Conservation (phyloP, 2,797 vertebrate species). For the Pitangus sulphuratus region DNA sequence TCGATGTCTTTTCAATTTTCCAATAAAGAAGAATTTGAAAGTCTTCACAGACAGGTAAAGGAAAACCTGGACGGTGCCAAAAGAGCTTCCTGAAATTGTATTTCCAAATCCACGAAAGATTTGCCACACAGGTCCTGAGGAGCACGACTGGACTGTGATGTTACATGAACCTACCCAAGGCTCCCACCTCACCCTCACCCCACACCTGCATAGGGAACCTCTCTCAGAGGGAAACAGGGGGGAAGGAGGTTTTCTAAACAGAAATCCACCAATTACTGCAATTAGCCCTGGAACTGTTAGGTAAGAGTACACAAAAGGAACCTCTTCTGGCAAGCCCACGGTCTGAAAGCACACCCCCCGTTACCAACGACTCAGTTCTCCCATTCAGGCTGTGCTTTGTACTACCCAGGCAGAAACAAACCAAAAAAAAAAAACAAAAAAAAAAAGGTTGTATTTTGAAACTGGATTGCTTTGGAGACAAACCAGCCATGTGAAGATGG, state of each 20-base stretch:
- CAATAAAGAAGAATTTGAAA: neutral
- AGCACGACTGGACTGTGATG: neutral
- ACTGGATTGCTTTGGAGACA: neutral
- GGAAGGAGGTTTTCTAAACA: neutral
- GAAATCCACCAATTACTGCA: neutral
- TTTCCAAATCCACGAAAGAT: neutral
- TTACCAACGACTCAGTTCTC: rapidly evolving
- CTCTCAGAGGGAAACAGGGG: rapidly evolving
- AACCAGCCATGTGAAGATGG: neutral
- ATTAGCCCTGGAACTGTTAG: neutral
- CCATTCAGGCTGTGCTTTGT: neutral
- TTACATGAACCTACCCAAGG: no score
- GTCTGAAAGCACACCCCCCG: neutral
- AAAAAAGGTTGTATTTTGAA: neutral
- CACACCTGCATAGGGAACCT: neutral
- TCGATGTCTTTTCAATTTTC: neutral
- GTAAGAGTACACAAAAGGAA: neutral
- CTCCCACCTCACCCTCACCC: neutral
- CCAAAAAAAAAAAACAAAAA: neutral
- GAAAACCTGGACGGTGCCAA: neutral
- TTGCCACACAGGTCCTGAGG: neutral
- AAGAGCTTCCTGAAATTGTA: neutral
- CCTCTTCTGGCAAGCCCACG: neutral
- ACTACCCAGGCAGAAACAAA: neutral
- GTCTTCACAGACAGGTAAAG: neutral